Conservation (phyloP, 2,888 invertebrate genomes). For the Morpho helenor region DNA sequence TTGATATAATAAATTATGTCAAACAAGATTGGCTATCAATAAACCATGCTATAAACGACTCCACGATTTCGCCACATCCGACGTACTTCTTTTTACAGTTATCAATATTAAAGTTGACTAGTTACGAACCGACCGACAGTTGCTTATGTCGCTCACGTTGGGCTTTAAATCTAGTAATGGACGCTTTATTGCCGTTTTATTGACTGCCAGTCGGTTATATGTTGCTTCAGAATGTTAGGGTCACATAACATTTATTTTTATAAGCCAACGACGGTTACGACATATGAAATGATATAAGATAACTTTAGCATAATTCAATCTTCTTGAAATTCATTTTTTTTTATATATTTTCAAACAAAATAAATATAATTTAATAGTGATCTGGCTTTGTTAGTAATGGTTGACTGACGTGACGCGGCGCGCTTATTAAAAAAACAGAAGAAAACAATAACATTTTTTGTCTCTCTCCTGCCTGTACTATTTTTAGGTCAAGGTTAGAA, state of each 20-base stretch:
- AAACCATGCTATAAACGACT: constrained; percentile 8
- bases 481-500: too few species aligned
- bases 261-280: neutral
- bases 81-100: constrained; percentile 7
- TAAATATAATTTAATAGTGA: too few species aligned
- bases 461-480: too few species aligned
- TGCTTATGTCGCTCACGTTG: constrained; percentile 21
- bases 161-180: constrained; percentile 19
- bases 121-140: constrained; percentile 15
- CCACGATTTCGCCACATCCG: constrained; percentile 9
- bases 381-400: too few species aligned
- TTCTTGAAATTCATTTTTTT: too few species aligned
- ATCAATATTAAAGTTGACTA: constrained; percentile 12
- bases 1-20: neutral
- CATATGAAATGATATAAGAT: too few species aligned
- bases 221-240: neutral
- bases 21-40: constrained; percentile 10
- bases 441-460: too few species aligned
- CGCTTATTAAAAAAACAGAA: too few species aligned
- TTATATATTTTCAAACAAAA: too few species aligned
- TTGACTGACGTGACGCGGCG: too few species aligned
- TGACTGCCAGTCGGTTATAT: neutral
- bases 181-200: constrained; percentile 13
- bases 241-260: neutral
- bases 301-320: too few species aligned